Base-by-base conservation (phyloP, 1,140 invertebrate species). In the Acromyrmex heyeri region DNA sequence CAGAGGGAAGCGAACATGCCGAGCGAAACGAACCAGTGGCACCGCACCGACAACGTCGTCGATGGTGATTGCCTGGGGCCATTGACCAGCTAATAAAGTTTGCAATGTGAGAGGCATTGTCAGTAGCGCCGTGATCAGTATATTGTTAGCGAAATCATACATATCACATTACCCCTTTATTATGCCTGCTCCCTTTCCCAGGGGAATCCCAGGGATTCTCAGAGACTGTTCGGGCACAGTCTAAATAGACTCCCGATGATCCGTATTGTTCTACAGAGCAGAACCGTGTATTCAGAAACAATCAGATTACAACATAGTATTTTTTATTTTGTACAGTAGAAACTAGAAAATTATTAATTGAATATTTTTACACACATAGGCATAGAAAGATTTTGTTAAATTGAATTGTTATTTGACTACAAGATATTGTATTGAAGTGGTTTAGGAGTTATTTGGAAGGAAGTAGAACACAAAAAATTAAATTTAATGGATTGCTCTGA, bases 21-120 rank as follows among this genome's bases (percentile, higher is more conserved):
- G 78, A 81, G 75, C 57, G 3, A 70, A 75, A 61, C 27, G 48
- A 30, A 75, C 30, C 65, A 30, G 57, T 55, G 14, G 65, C 55
- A 34, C 59, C 6, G 50, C 44, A 30, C 16, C 62, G 59, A 57
- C 61, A 50, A 21, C 67, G 27, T 55, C 38, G 50, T 53, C 59
- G 16, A 48, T 38, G 55, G 44, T 57, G 75, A 86, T 85, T 59
- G 61, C 67, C 55, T 7, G 53, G 21, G 87, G 78, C 87, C 87
- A 48, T 87, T 89, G 90, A 91, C 87, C 90, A 83, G 72, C 34
- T 76, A 65, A 90, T 78, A 75, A 88, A 87, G 76, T 75, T 86
- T 14, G n/a, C 75, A 59, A 75, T 75, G 44, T 53, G 18, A 83
- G 55, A 48, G 53, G 55, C 55, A 64, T 44, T 21, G 53, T 14